A percentile compares a stretch with the other conserved stretches of the same genome.
Evolutionary conservation across 2,797 vertebrate genomes (phyloP).

Genomic region (Monodelphis domestica): DNA sequence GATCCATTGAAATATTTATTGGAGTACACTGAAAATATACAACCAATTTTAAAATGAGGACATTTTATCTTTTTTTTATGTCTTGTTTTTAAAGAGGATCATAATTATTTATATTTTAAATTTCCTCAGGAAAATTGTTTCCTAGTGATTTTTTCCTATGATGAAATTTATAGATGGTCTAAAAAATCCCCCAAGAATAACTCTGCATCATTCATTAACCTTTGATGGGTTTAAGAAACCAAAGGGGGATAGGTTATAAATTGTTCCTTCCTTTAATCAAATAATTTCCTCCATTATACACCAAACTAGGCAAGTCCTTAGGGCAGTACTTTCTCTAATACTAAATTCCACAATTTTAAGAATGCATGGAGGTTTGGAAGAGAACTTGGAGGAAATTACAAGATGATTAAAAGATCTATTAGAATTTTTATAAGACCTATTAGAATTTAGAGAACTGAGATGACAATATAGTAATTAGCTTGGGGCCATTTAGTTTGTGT

Average conservation of each 20-base stretch:
- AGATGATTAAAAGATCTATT: not conserved
- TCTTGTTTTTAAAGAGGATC: not conserved
- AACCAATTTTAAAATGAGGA: not conserved
- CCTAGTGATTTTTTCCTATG: not conserved
- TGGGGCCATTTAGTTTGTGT: constrained; percentile 30
- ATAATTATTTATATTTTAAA: not conserved
- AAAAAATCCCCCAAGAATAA: not conserved
- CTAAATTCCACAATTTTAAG: not conserved
- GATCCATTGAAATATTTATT: not conserved
- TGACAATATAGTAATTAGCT: not conserved
- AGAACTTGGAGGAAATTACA: not conserved
- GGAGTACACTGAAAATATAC: not conserved
- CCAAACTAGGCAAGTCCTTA: not conserved
- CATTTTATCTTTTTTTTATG: not conserved
- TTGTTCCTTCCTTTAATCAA: not conserved
- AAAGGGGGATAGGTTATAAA: constrained; percentile 35
- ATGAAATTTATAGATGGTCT: not conserved
- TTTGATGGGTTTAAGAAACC: constrained; percentile 49
- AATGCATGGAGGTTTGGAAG: not conserved
- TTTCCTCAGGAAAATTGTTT: not conserved
- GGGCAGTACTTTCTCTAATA: not conserved
- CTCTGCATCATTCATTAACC: constrained; percentile 2
- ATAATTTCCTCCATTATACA: not conserved
- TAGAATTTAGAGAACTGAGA: constrained; percentile 16
- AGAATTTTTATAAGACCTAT: not conserved